A percentile compares a stretch with the other conserved stretches of the same genome.
phyloP scores from a whole-genome alignment of 1,140 invertebrate species.

The Amyelois transitella region DNA sequence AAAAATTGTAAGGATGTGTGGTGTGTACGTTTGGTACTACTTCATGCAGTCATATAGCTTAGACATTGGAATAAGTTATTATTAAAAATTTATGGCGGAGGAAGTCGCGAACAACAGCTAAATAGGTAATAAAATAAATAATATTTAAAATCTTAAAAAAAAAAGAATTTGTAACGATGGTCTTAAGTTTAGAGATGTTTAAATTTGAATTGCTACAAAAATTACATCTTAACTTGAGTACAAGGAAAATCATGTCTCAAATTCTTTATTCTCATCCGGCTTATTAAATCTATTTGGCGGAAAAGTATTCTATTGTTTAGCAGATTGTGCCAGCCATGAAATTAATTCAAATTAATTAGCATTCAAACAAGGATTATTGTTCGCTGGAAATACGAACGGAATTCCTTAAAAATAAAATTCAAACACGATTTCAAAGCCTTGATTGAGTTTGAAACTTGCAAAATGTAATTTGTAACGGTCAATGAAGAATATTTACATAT shows the following conservation, averaged over 20 bases:
- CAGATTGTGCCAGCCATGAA: conserved; percentile 39
- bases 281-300: conserved; percentile 13
- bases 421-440: conserved; percentile 39
- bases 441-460: conserved; percentile 35
- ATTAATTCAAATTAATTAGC: conserved; percentile 62
- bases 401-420: conserved; percentile 34
- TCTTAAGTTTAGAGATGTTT: no score
- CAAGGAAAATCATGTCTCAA: not conserved
- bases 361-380: conserved; percentile 61
- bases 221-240: no score
- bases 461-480: conserved; percentile 24
- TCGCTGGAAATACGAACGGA: conserved; percentile 39
- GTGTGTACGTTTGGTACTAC: no score
- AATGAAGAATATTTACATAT: not conserved
- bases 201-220: no score
- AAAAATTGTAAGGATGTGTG: no score
- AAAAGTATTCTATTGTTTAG: conserved; percentile 29
- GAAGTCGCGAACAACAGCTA: no score
- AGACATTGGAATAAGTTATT: no score
- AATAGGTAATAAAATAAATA: no score
- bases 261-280: not conserved
- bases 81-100: no score
- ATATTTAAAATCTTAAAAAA: no score
- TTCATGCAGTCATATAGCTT: no score
- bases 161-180: no score